Evolutionary conservation across 2,113 vertebrate species (phyloP), one percentile per base, ranked within the genome.

Genomic region (Tragelaphus scriptus): DNA sequence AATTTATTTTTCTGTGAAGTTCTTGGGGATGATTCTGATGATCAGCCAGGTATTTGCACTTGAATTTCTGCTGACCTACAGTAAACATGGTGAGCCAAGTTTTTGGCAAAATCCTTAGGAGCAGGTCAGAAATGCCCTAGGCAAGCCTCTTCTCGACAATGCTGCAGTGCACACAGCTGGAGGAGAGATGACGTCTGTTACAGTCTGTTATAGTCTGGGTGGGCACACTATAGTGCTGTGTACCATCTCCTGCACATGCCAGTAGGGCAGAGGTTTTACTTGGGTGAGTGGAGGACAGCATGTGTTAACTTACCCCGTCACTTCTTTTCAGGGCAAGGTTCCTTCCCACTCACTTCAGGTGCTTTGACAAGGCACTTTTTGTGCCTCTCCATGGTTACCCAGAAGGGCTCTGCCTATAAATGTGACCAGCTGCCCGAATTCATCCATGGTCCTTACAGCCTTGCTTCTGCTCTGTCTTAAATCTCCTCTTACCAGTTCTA

Each of bases 111-210:
- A 55, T 89, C 53, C 58, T 71, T 47, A 96, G n/a, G 86, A 36
- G n/a, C 44, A 90, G 44, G 40, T 28, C 65, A 55, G 53, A 75
- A 90, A 53, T 55, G 61, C 88, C 32, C 2, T 7, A 61, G 80
- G 47, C 58, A 93, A 87, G 95, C 85, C 86, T 94, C 58, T 88
- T 97, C 87, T 90, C 85, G 59, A 82, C 40, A 77, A 23, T 26
- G 15, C 49, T 85, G 44, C 21, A 44, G 32, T 25, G 6, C 13
- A 8, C 26, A 2, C 21, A 82, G 25, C 23, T 3, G 12, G 53
- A 63, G 81, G 36, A 81, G 21, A 63, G 14, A 17, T 32, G 58
- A 26, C 3, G 2, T 85, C n/a, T 61, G 1, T 53, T 40, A 10
- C 17, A 36, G 65, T 10, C 32, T 68, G 65, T 36, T 10, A 11